Evolutionary conservation across 2,113 vertebrate genomes (phyloP).

Genomic region (Datnioides undecimradiatus): DNA sequence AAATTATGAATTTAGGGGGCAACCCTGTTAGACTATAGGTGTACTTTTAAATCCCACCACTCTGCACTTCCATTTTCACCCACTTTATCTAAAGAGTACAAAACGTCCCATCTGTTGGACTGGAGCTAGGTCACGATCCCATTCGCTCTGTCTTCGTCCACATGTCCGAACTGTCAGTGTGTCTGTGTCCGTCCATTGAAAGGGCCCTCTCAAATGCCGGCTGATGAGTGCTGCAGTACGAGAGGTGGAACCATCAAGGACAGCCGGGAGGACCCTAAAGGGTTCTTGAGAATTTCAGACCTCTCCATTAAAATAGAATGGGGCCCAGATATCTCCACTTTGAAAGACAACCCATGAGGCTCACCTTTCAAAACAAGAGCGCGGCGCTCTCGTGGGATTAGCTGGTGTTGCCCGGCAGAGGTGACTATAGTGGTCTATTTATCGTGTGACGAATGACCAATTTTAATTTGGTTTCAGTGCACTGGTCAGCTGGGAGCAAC

Average conservation of each 20-base stretch:
- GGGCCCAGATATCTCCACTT: constrained; percentile 65
- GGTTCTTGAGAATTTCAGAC: constrained; percentile 68
- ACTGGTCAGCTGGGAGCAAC: constrained; percentile 51
- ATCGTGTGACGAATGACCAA: constrained; percentile 60
- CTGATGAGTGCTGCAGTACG: constrained; percentile 45
- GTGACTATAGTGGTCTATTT: constrained; percentile 70
- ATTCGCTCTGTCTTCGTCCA: constrained; percentile 55
- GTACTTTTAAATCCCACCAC: constrained; percentile 42
- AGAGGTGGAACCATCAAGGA: constrained; percentile 67
- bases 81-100: constrained; percentile 54
- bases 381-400: constrained; percentile 72
- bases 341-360: constrained; percentile 63
- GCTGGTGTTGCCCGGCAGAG: constrained; percentile 74
- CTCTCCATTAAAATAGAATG: constrained; percentile 79
- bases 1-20: constrained; percentile 50
- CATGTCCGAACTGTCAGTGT: constrained; percentile 74
- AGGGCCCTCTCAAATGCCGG: constrained; percentile 56
- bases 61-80: constrained; percentile 53
- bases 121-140: constrained; percentile 22
- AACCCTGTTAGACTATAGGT: constrained; percentile 17
- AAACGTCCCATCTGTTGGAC: constrained; percentile 42
- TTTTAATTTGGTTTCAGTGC: constrained; percentile 61
- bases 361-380: constrained; percentile 81
- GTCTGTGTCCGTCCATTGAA: constrained; percentile 44
- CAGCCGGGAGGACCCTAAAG: constrained; percentile 63